Evolutionary conservation across 2,797 vertebrate species (phyloP).

Genomic region (Girardinus metallicus): DNA sequence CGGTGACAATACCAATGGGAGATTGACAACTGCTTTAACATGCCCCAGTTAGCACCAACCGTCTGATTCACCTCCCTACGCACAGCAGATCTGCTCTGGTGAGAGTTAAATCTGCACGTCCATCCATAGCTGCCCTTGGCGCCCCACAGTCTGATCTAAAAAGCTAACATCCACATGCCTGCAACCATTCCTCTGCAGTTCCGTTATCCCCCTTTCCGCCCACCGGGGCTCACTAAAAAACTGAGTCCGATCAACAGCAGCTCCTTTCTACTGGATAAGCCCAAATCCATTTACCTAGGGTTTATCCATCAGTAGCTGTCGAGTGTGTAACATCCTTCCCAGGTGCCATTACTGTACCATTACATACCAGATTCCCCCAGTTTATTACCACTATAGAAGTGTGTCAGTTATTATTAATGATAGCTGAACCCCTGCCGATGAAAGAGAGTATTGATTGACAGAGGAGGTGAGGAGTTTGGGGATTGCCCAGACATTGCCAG

Average conservation of each 20-base stretch:
- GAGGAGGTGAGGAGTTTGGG: conserved; percentile 76
- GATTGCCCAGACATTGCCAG: conserved; percentile 71
- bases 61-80: conserved; percentile 50
- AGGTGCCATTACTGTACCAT: conserved; percentile 82
- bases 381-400: conserved; percentile 82
- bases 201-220: conserved; percentile 35
- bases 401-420: conserved; percentile 85
- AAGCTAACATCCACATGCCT: conserved; percentile 39
- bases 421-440: conserved; percentile 74
- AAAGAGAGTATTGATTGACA: conserved; percentile 85
- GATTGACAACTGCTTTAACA: conserved; percentile 70
- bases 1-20: conserved; percentile 34
- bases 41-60: conserved; percentile 73
- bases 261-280: conserved; percentile 67
- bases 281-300: conserved; percentile 80
- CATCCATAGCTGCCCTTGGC: conserved; percentile 10
- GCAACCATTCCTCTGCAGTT: conserved; percentile 37
- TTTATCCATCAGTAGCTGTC: conserved; percentile 83
- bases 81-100: conserved; percentile 17
- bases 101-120: conserved; percentile 59
- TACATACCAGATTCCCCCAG: conserved; percentile 80
- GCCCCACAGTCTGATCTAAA: conserved; percentile 44
- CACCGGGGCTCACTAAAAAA: conserved; percentile 44
- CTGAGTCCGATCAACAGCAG: conserved; percentile 62
- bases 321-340: conserved; percentile 74